Base-by-base conservation (phyloP, 2,888 invertebrate genomes). In the Caenorhabditis panamensis region DNA sequence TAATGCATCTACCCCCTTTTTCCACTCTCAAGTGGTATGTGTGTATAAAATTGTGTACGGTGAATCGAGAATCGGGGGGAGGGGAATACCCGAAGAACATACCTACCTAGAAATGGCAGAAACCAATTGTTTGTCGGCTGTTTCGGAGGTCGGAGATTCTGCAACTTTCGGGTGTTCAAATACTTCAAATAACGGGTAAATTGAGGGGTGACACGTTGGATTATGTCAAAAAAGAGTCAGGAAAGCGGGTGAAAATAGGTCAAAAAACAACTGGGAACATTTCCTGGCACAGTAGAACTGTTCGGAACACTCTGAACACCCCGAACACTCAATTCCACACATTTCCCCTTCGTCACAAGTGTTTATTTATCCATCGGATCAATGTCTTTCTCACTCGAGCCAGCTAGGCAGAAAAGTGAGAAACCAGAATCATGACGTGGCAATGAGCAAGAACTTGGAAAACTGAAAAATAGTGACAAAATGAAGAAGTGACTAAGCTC, bases 361-460 rank as follows among this genome's bases (percentile, higher is more conserved):
- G 71, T 71, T 71, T 71, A 62, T 71, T 71, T 61, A 62, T 44
- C 28, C 71, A 49, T 44, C 71, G 71, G 71, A 71, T 71, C 59
- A 71, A 41, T 59, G 58, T 20, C 18, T 26, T 69, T 61, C 61
- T 36, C 69, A 53, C 61, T 20, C 47, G 24, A 24, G 5, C 26
- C 0, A 6, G 13, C 5, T 68, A 31, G 28, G 53, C 18, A 37
- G 37, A 22, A 26, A 53, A 11, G 51, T 51, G 8, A 36, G n/a
- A n/a, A n/a, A n/a, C n/a, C n/a, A 31, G 31, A 31, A 31, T 6
- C 31, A 4, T 54, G 61, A 37, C 26, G 69, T 54, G 49, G 69
- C 16, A 68, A 8, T 18, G 26, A 22, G 54, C 16, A 16, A 56
- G n/a, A 56, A 16, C 22, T 20, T 3, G 11, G n/a, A 44, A 22